Evolutionary conservation across 2,888 invertebrate species (phyloP).

Genomic region (Heterodera filipjevi): DNA sequence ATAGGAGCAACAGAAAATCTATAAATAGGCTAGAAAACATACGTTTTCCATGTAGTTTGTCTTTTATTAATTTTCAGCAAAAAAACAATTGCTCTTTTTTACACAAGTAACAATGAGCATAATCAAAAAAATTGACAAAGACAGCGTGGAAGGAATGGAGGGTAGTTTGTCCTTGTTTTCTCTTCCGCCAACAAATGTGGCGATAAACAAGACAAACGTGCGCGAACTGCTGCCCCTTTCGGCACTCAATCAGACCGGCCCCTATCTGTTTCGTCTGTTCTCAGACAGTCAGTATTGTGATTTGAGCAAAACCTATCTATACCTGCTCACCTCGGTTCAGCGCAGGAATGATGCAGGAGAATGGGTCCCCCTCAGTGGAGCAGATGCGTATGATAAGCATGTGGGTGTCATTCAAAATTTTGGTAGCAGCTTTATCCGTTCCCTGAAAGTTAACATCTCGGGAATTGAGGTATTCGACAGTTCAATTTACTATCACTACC

Average conservation of each 20-base stretch:
- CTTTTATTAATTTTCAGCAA: no score
- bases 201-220: not conserved
- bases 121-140: not conserved
- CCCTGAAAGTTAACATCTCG: no score
- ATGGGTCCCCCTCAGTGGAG: no score
- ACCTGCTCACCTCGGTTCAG: not conserved
- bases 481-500: no score
- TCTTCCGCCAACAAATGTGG: not conserved
- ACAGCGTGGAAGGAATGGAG: no score
- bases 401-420: no score
- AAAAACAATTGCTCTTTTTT: no score
- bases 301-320: constrained; percentile 10
- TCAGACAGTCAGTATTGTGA: not conserved
- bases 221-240: constrained; percentile 5
- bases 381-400: no score
- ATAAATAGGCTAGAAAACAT: not conserved
- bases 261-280: constrained; percentile 17
- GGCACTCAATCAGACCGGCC: constrained; percentile 15
- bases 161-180: no score
- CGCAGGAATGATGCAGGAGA: not conserved
- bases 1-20: not conserved
- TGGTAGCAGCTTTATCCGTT: no score
- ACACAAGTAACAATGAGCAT: not conserved
- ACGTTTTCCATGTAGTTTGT: no score
- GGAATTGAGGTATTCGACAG: no score